Evolutionary conservation across 2,797 vertebrate genomes (phyloP).

Genomic region (Tadarida brasiliensis): DNA sequence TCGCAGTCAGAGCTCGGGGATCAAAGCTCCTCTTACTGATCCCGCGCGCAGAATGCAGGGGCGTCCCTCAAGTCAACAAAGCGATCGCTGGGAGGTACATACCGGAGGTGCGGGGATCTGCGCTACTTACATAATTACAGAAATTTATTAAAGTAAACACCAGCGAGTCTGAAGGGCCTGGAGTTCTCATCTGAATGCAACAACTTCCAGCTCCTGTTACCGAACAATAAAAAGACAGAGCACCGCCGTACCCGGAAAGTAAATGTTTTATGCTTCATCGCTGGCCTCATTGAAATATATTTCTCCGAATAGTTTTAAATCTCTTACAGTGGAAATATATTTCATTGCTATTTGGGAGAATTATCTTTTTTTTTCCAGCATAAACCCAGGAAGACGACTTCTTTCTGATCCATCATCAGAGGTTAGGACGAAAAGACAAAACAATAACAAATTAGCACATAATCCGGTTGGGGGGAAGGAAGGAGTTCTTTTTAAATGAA

Average conservation of each 20-base stretch:
- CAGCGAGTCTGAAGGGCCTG: conserved; percentile 37
- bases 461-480: background rate
- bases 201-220: background rate
- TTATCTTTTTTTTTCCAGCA: background rate
- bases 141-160: conserved; percentile 65
- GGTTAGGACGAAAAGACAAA: background rate
- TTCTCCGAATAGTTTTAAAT: conserved; percentile 66
- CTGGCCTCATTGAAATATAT: conserved; percentile 60
- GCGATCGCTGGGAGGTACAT: conserved; percentile 43
- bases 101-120: background rate
- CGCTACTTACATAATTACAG: conserved; percentile 70
- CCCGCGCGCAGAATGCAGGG: conserved; percentile 29
- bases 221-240: conserved; percentile 24
- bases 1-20: background rate
- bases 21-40: background rate
- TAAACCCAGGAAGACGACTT: background rate
- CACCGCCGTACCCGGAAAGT: background rate
- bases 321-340: conserved; percentile 41
- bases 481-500: background rate
- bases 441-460: background rate
- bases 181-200: background rate
- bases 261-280: conserved; percentile 66
- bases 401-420: background rate
- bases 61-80: conserved; percentile 58
- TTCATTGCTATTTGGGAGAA: conserved; percentile 37